phyloP scores from a whole-genome alignment of 2,113 vertebrate genomes.

The Falco punctatus region DNA sequence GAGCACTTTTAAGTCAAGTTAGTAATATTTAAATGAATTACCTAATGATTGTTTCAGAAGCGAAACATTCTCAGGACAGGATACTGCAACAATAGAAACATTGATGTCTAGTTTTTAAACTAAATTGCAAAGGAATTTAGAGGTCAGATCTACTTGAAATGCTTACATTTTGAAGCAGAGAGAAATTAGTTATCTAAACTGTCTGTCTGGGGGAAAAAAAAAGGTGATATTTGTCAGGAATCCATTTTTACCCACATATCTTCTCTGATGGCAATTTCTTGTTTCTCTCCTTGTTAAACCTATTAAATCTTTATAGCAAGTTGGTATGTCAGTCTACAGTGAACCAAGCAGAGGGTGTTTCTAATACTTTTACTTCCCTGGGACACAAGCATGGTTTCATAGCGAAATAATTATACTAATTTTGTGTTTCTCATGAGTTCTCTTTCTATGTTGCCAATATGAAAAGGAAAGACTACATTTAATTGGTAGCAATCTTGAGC shows the following conservation, averaged over 20 bases:
- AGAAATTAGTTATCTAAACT: constrained; percentile 63
- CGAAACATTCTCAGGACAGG: background rate
- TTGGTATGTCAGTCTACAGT: background rate
- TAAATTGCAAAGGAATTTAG: constrained; percentile 8
- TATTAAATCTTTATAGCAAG: background rate
- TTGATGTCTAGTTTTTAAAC: constrained; percentile 20
- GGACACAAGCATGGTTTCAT: background rate
- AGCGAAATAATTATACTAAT: background rate
- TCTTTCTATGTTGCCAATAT: background rate
- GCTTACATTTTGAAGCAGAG: constrained; percentile 49
- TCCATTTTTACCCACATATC: constrained; percentile 55
- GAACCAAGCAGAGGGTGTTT: background rate
- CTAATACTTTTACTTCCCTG: background rate
- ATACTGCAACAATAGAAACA: background rate
- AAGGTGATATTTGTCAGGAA: constrained; percentile 64
- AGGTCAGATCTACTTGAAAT: constrained; percentile 5
- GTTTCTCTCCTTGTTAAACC: constrained; percentile 16
- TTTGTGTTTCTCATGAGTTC: background rate
- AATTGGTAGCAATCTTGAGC: background rate
- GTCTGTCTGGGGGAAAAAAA: background rate
- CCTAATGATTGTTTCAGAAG: background rate
- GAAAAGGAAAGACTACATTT: background rate
- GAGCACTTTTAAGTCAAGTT: background rate
- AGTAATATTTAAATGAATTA: background rate
- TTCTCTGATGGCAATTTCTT: constrained; percentile 41